These are phyloP conservation scores for Salticus scenicus DNA, from an alignment of 2,888 invertebrate species.

Conservation along the genomic window DNA sequence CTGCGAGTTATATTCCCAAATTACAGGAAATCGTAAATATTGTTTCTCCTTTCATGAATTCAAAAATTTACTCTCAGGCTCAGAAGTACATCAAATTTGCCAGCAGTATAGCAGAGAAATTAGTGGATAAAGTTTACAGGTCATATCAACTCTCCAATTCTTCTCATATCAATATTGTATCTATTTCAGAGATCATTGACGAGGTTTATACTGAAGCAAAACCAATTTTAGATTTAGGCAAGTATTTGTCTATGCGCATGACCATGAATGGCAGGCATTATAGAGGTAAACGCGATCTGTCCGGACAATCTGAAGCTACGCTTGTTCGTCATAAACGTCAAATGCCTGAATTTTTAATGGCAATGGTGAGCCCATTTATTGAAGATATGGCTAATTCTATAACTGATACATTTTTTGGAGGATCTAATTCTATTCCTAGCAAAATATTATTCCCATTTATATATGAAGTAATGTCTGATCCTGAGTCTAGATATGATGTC, in stretches of 20 bases:
- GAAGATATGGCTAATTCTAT: neutral
- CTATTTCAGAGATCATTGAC: conserved; percentile 12
- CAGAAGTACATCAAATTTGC: conserved; percentile 7
- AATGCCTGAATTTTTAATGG: conserved; percentile 7
- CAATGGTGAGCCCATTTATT: neutral
- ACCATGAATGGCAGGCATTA: no score
- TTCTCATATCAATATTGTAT: conserved; percentile 31
- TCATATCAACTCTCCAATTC: conserved; percentile 33
- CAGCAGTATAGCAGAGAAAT: neutral
- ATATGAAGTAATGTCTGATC: conserved; percentile 14
- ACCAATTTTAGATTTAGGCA: conserved; percentile 36
- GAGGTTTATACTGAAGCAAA: conserved; percentile 31
- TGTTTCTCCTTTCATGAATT: neutral
- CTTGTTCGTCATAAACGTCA: no score
- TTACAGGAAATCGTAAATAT: neutral
- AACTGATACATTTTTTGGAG: neutral
- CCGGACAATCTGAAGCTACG: neutral
- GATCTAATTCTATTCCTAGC: neutral
- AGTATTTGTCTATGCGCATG: neutral
- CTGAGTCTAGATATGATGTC: conserved; percentile 19
- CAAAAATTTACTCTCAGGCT: conserved; percentile 2
- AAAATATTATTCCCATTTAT: conserved; percentile 27
- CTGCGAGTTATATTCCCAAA: neutral
- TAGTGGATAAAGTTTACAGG: conserved; percentile 1
- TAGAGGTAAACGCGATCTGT: no score